Percentiles rank a stretch among this genome's conserved stretches.
Conservation (phyloP, 2,888 invertebrate genomes). For the Germaria angustata region DNA sequence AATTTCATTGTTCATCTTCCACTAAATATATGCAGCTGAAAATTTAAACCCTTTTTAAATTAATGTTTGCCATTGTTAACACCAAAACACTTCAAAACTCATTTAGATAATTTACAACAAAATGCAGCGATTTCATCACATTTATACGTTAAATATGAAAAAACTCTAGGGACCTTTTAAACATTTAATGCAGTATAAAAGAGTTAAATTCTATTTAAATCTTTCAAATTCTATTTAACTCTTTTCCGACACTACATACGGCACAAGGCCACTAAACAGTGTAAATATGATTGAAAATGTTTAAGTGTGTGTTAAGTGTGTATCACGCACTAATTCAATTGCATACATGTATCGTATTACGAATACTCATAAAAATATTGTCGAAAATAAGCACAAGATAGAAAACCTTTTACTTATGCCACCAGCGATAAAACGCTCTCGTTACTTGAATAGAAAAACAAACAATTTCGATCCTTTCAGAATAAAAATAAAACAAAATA, state of each 20-base stretch:
- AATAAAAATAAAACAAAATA: conserved; percentile 20
- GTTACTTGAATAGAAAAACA: neutral
- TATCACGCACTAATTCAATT: neutral
- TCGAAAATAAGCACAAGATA: neutral
- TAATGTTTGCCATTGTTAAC: conserved; percentile 25
- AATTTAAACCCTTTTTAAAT: conserved; percentile 34
- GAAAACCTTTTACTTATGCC: conserved; percentile 11
- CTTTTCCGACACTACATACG: neutral
- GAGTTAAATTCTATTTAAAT: too few relatives aligned
- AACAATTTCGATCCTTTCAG: conserved; percentile 20
- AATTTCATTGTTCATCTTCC: conserved; percentile 5
- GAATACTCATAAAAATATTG: conserved; percentile 57
- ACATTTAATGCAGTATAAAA: conserved; percentile 34
- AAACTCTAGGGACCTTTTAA: conserved; percentile 53
- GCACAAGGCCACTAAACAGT: neutral
- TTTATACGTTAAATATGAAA: neutral
- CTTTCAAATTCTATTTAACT: conserved; percentile 14
- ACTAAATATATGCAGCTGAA: conserved; percentile 23
- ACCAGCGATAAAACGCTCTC: conserved; percentile 11
- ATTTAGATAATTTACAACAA: conserved; percentile 5
- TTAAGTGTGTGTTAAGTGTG: neutral
- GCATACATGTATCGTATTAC: conserved; percentile 14
- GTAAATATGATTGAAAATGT: too few relatives aligned
- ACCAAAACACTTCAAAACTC: conserved; percentile 24
- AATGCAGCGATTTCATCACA: conserved; percentile 4